Conservation (phyloP, 2,113 vertebrate species). For the Electrona antarctica region DNA sequence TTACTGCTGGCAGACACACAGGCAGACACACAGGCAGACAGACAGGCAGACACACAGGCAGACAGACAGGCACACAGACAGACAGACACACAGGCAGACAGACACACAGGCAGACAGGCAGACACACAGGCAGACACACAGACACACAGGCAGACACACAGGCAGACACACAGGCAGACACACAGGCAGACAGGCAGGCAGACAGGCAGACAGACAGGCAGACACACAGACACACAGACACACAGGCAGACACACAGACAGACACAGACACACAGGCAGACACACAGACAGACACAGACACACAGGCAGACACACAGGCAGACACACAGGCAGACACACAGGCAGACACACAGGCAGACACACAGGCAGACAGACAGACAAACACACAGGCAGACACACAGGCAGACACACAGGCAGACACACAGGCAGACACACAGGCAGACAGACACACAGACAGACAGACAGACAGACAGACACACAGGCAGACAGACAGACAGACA, state of each 20-base stretch:
- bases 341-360: constrained; percentile 2
- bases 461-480: background rate
- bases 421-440: too few relatives aligned
- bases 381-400: background rate
- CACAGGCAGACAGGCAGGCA: constrained; percentile 15
- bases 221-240: too few relatives aligned
- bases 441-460: constrained; percentile 59
- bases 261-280: background rate
- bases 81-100: constrained; percentile 6
- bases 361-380: constrained; percentile 11
- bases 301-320: constrained; percentile 32
- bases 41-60: constrained; percentile 1
- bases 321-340: constrained; percentile 56
- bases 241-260: constrained; percentile 24
- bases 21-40: constrained; percentile 46
- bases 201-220: background rate
- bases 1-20: constrained; percentile 46
- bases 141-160: background rate
- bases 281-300: background rate
- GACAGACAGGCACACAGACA: constrained; percentile 6
- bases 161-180: background rate
- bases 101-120: background rate
- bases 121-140: too few relatives aligned
- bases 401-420: background rate
- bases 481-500: constrained; percentile 15